Evolutionary conservation across 2,113 vertebrate genomes (phyloP).

Genomic region (Planiliza haematocheilus): DNA sequence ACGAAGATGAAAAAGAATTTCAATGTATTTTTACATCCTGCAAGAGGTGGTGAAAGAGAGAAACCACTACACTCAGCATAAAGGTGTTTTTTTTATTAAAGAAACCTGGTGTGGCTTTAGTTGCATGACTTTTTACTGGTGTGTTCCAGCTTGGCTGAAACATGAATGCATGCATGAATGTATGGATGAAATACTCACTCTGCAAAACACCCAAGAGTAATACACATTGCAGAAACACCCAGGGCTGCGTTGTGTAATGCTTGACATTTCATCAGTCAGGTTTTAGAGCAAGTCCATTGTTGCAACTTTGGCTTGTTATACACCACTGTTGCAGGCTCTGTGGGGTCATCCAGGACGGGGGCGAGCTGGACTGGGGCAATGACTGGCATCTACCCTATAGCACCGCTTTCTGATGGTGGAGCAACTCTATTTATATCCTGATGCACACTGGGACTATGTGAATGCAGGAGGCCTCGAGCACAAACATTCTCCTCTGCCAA

Average conservation of each 20-base stretch:
- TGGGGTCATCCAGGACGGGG: slow-evolving; percentile 54
- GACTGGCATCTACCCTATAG: slow-evolving; percentile 59
- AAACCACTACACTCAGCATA: neutral
- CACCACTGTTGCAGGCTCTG: neutral
- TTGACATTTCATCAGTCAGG: slow-evolving; percentile 37
- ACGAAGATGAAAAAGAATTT: slow-evolving; percentile 31
- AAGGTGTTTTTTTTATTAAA: slow-evolving; percentile 10
- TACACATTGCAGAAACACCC: slow-evolving; percentile 5
- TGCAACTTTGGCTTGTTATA: slow-evolving; percentile 17
- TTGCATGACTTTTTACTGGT: neutral
- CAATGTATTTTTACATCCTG: neutral
- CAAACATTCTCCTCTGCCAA: slow-evolving; percentile 54
- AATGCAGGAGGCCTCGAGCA: slow-evolving; percentile 69
- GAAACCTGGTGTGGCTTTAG: neutral
- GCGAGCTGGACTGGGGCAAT: slow-evolving; percentile 12
- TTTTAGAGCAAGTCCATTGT: slow-evolving; percentile 28
- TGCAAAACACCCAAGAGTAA: neutral
- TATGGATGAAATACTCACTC: neutral
- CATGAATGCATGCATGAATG: neutral
- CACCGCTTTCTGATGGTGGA: slow-evolving; percentile 61
- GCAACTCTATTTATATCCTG: slow-evolving; percentile 75
- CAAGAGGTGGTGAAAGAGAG: neutral
- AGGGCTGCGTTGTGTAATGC: slow-evolving; percentile 1
- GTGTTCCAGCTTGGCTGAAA: neutral
- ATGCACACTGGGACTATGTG: slow-evolving; percentile 59